phyloP scores from a whole-genome alignment of 2,888 invertebrate genomes.

The Protophormia terraenovae region DNA sequence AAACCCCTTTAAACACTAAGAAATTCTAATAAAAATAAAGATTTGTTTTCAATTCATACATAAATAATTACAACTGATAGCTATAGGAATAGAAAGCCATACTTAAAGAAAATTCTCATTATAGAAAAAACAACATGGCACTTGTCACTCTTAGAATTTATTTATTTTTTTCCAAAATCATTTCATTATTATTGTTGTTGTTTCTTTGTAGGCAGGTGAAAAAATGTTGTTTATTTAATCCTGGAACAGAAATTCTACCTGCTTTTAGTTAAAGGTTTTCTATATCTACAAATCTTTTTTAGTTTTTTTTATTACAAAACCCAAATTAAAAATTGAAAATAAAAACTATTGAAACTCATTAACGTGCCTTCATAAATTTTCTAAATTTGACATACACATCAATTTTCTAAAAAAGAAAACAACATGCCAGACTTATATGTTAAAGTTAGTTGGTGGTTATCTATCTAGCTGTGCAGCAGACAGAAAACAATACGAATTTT shows the following conservation, averaged over 20 bases:
- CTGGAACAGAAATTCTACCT: slow-evolving; percentile 43
- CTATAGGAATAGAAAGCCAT: too few relatives aligned
- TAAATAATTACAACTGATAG: not conserved
- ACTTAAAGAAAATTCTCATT: not conserved
- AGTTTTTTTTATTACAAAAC: not conserved
- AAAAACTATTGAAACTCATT: slow-evolving; percentile 57
- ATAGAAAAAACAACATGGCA: slow-evolving; percentile 35
- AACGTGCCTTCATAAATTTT: slow-evolving; percentile 65
- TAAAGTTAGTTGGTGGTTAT: slow-evolving; percentile 6
- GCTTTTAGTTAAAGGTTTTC: not conserved
- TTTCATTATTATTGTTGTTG: too few relatives aligned
- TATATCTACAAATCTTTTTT: not conserved
- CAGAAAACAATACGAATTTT: too few relatives aligned
- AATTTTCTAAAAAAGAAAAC: slow-evolving; percentile 21
- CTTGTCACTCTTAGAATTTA: slow-evolving; percentile 7
- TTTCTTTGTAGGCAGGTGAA: slow-evolving; percentile 51
- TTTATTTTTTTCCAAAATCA: too few relatives aligned
- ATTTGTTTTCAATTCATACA: slow-evolving; percentile 21
- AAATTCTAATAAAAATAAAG: not conserved
- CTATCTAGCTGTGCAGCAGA: not conserved
- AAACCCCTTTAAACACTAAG: not conserved
- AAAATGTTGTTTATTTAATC: slow-evolving; percentile 34
- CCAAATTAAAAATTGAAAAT: not conserved
- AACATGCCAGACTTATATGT: not conserved
- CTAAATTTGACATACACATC: slow-evolving; percentile 61